Evolutionary conservation across 2,797 vertebrate species (phyloP).

Genomic region (Notoglanidium macrostoma): DNA sequence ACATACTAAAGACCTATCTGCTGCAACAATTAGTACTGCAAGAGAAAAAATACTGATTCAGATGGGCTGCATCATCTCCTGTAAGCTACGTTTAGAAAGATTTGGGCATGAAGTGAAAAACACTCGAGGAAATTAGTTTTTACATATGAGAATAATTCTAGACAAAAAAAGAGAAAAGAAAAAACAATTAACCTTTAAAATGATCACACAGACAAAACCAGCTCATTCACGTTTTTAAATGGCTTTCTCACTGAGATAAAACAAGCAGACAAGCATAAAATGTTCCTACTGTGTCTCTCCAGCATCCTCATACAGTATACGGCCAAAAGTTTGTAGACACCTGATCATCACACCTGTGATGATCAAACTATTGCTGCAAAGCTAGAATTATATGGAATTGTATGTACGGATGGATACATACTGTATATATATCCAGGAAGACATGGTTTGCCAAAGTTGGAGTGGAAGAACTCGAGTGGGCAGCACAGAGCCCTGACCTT

Average conservation of each 20-base stretch:
- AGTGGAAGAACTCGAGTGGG: no score
- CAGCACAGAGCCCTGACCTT: background rate
- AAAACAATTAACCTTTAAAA: conserved; percentile 23
- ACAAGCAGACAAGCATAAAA: conserved; percentile 22
- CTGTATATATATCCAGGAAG: no score
- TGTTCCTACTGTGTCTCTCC: background rate
- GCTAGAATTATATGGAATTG: no score
- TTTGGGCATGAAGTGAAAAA: background rate
- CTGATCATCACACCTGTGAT: background rate
- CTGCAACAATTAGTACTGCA: background rate
- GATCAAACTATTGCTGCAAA: no score
- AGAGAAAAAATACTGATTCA: background rate
- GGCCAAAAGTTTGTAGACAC: background rate
- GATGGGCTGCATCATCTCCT: background rate
- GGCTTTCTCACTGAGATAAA: background rate
- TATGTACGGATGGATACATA: no score
- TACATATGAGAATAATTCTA: conserved; percentile 3
- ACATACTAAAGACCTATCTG: background rate
- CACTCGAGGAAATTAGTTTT: conserved; percentile 6
- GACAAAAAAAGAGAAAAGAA: conserved; percentile 14
- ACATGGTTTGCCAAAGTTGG: background rate
- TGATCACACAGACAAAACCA: conserved; percentile 6
- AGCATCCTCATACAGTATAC: background rate
- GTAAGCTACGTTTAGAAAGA: conserved; percentile 2
- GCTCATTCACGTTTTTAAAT: background rate